A percentile compares a stretch with the other conserved stretches of the same genome.
These are phyloP conservation scores for Micromys minutus DNA, from an alignment of 2,113 vertebrate species.

Conservation along the genomic window DNA sequence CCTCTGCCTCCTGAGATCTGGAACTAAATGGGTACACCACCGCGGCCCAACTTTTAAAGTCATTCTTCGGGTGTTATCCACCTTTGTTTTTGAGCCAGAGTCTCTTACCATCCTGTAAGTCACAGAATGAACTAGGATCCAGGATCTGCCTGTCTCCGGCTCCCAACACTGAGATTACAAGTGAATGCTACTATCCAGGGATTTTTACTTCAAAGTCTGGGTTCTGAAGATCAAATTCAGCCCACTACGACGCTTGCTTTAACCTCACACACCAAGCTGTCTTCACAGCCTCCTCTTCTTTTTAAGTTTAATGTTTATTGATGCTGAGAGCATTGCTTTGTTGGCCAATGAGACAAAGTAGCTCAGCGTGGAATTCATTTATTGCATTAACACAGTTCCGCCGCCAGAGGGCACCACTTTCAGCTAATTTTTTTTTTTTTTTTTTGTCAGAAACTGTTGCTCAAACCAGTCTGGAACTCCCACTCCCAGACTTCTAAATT, in stretches of 20 bases:
- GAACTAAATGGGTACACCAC: neutral
- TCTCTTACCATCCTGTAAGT: neutral
- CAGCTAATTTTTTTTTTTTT: neutral
- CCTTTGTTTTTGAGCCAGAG: neutral
- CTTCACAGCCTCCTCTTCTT: neutral
- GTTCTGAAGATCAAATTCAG: neutral
- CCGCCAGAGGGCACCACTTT: neutral
- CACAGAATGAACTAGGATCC: neutral
- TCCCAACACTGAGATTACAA: neutral
- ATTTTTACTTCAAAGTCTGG: neutral
- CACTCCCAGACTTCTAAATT: neutral
- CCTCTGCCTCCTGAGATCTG: neutral
- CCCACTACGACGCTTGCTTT: neutral
- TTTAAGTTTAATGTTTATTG: conserved; percentile 16
- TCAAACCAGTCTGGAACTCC: neutral
- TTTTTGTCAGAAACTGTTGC: neutral
- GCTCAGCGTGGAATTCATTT: neutral
- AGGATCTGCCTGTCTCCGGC: neutral
- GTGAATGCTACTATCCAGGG: neutral
- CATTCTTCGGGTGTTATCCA: too few relatives aligned
- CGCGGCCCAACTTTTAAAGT: neutral
- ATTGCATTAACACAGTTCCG: neutral
- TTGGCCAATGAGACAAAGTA: neutral
- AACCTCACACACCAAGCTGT: too few relatives aligned
- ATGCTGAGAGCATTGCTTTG: neutral